These are phyloP conservation scores for Parus major DNA, from an alignment of 2,113 vertebrate species.

Conservation along the genomic window DNA sequence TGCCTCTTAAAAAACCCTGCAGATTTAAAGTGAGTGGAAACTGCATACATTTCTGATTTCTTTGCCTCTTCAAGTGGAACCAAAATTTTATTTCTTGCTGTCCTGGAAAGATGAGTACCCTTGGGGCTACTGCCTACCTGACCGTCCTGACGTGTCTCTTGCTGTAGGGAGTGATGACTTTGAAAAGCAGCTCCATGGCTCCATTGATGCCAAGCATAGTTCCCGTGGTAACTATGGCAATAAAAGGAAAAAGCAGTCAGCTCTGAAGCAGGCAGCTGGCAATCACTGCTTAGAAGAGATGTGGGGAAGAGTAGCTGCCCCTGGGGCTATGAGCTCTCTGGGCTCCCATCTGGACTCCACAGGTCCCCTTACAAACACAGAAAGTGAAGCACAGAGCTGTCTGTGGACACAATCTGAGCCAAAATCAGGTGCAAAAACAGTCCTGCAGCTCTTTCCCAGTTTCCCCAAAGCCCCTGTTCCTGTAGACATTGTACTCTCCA, in stretches of 20 bases:
- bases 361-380: background rate
- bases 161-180: conserved; percentile 82
- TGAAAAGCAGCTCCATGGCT: conserved; percentile 86
- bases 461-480: background rate
- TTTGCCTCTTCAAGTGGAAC: conserved; percentile 42
- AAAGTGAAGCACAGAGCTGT: background rate
- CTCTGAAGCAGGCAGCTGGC: background rate
- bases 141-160: conserved; percentile 73
- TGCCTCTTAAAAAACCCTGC: conserved; percentile 20
- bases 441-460: background rate
- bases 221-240: conserved; percentile 79
- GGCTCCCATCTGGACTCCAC: background rate
- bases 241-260: conserved; percentile 42
- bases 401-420: background rate
- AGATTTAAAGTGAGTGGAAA: conserved; percentile 18
- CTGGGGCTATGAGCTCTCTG: background rate
- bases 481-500: background rate
- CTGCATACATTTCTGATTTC: conserved; percentile 33
- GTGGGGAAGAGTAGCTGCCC: background rate
- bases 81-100: conserved; percentile 50
- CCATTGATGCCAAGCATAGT: conserved; percentile 83
- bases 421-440: background rate
- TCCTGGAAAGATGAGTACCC: conserved; percentile 16
- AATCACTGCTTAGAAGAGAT: background rate
- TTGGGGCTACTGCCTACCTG: conserved; percentile 79